phyloP scores from a whole-genome alignment of 2,888 invertebrate species.

The Dermolepida albohirtum region DNA sequence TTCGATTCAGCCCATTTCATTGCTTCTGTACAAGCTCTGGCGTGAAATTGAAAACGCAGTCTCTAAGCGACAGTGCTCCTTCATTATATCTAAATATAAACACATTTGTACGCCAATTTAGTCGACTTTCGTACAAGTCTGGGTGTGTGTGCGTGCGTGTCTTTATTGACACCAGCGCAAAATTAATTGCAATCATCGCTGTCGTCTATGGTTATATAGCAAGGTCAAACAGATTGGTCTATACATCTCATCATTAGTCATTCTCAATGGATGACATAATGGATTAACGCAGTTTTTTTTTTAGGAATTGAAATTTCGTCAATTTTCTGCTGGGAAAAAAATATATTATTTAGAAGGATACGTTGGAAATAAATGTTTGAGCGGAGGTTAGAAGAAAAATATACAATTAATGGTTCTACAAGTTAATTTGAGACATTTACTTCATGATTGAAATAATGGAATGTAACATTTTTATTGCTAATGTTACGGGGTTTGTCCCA shows the following conservation, averaged over 20 bases:
- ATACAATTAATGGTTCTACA: no score
- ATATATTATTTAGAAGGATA: no score
- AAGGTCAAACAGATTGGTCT: slow-evolving; percentile 4
- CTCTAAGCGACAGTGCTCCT: neutral
- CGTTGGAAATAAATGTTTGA: no score
- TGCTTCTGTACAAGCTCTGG: no score
- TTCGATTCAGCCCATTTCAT: no score
- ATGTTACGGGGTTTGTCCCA: no score
- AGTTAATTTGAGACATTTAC: no score
- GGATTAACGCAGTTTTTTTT: neutral
- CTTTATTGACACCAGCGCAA: slow-evolving; percentile 3
- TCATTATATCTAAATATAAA: slow-evolving; percentile 6
- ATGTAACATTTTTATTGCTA: no score
- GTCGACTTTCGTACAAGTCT: neutral
- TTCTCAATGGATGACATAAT: slow-evolving; percentile 1
- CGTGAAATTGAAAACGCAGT: no score
- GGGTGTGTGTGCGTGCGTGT: neutral
- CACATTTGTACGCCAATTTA: neutral
- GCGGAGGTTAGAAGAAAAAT: no score
- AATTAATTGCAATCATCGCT: slow-evolving; percentile 13
- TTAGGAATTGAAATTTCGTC: neutral
- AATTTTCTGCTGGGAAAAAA: neutral
- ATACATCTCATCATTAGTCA: slow-evolving; percentile 1
- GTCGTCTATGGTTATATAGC: neutral
- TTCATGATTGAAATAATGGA: no score